Base-by-base conservation (phyloP, 2,797 vertebrate species). In the Remorina albescens region DNA sequence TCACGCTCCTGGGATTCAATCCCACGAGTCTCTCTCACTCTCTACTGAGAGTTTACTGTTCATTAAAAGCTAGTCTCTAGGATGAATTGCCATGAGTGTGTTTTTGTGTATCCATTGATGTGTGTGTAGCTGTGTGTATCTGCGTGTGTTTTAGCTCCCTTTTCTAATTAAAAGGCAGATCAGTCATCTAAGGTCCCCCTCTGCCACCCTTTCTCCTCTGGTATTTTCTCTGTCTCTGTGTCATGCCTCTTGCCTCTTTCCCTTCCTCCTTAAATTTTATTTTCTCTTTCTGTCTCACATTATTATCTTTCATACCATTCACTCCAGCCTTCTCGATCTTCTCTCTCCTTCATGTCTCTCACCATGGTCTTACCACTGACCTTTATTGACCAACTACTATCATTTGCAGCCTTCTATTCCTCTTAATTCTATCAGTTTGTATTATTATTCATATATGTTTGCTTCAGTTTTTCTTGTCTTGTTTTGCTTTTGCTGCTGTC, bases 111-210 rank as follows among this genome's bases (percentile, higher is more conserved):
- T 76, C 47, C 5, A 2, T 68, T 58, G 57, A 6, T 73, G 67
- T 54, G 50, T 65, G 70, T 47, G 61, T 82, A 46, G 65, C 26
- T 81, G 76, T 87, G 82, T 81, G 81, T 74, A 36, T 62, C 65
- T 11, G 70, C 53, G 74, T 88, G 86, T 84, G 84, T 74, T 79
- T 83, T 67, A 83, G 75, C 76, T 83, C 87, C 83, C 85, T 80
- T 82, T 76, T 91, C 89, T 91, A 93, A 93, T 92, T 93, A 89
- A 89, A 73, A 92, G 87, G 83, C 89, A 86, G 87, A 89, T 91
- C 92, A 91, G 86, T 92, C 88, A 90, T 91, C 86, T 77, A 68
- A 85, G 78, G 77, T 84, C 83, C 78, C 85, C 70, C 61, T 74
- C 74, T 81, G 58, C 57, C 70, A 57, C 69, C 39, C 46, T 65